Base-by-base conservation (phyloP, 2,113 vertebrate species). In the Athene cunicularia region DNA sequence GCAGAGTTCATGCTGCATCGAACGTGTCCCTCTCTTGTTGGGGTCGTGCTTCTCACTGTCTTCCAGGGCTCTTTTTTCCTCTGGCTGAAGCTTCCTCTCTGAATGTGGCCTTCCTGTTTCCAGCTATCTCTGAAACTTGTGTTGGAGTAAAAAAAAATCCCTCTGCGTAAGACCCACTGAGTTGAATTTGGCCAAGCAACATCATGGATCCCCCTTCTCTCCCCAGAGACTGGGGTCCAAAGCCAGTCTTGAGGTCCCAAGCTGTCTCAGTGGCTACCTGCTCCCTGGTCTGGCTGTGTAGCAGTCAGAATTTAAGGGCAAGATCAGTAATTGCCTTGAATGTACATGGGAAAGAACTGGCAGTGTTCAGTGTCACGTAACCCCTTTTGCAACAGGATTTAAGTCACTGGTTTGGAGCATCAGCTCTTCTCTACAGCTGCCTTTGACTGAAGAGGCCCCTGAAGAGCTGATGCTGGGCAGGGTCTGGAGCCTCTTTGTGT, bases 11-110 rank as follows among this genome's bases (percentile, higher is more conserved):
- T 20, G 49, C 50, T 82, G 84, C 23, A 7, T 4, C 4, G 1
- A 43, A 23, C 16, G 22, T 28, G 11, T 30, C 24, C 7, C 4
- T 35, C 30, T 63, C 32, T 71, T 19, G 8, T 70, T 22, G 74
- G 30, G 8, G 26, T 43, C 0, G 0, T 37, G 27, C 35, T 79
- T 77, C 71, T 90, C 23, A 0, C 24, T 22, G 8, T 30, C 56
- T 60, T 73, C 35, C 79, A 72, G 52, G 53, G 50, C 74, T 76
- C 21, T 81, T 84, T 52, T 13, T 39, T 28, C 21, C 28, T 24
- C 26, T 19, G 8, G 4, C 9, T 35, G 41, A 71, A 88, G 58
- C 37, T 62, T 84, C 11, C 18, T 59, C 35, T 35, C 33, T 43
- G 58, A 33, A 55, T 12, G 14, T 39, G 30, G 26, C 49, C 58